phyloP scores from a whole-genome alignment of 2,797 vertebrate genomes.

The Chanos chanos region DNA sequence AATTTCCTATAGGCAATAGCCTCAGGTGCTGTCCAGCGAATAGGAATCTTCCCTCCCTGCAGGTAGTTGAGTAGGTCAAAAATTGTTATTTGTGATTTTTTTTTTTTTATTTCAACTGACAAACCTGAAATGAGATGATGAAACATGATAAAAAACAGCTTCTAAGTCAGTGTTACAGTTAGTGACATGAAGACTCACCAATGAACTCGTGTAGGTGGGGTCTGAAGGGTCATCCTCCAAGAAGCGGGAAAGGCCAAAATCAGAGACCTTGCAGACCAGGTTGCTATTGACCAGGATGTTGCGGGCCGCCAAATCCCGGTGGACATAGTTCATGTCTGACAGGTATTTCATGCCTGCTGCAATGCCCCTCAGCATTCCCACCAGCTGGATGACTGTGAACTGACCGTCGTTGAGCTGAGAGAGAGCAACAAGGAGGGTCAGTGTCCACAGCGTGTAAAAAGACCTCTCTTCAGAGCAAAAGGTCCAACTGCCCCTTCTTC shows the following conservation, averaged over 20 bases:
- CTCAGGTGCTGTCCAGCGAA: conserved; percentile 97
- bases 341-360: conserved; percentile 98
- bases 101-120: too few relatives aligned
- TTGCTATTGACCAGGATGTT: conserved; percentile 99
- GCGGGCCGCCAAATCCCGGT: conserved; percentile 93
- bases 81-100: neutral
- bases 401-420: conserved; percentile 92
- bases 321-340: conserved; percentile 97
- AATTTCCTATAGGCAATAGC: conserved; percentile 98
- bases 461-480: conserved; percentile 4
- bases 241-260: conserved; percentile 95
- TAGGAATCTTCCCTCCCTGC: conserved; percentile 98
- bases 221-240: conserved; percentile 91
- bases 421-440: conserved; percentile 25
- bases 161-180: too few relatives aligned
- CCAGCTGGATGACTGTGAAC: conserved; percentile 98
- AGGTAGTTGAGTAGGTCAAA: neutral
- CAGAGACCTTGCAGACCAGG: conserved; percentile 97
- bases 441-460: neutral
- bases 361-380: conserved; percentile 94
- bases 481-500: neutral
- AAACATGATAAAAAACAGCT: too few relatives aligned
- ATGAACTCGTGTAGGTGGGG: conserved; percentile 95
- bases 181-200: conserved; percentile 78
- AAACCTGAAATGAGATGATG: too few relatives aligned